These are phyloP conservation scores for Cettia cetti DNA, from an alignment of 2,113 vertebrate genomes.

Conservation along the genomic window DNA sequence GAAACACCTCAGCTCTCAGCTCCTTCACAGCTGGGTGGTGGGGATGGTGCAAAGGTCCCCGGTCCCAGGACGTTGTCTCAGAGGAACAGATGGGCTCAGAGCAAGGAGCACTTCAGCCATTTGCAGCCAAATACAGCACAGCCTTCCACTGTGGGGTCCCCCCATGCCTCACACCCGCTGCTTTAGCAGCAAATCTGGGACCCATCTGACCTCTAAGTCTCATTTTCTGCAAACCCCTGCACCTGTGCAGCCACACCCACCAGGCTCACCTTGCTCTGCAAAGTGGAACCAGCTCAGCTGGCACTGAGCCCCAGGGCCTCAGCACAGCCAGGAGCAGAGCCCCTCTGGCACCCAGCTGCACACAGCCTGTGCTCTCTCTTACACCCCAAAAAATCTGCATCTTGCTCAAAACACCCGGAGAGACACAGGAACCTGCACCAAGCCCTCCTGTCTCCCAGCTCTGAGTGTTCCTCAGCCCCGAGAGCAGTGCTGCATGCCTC, in stretches of 20 bases:
- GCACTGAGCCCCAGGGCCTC: neutral
- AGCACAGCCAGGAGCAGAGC: too few relatives aligned
- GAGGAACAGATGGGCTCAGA: neutral
- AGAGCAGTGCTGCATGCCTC: neutral
- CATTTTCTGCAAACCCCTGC: neutral
- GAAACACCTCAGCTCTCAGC: neutral
- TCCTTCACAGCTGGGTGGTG: neutral
- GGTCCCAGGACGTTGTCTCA: neutral
- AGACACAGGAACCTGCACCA: neutral
- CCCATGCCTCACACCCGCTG: neutral
- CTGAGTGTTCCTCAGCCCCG: neutral
- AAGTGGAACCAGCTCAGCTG: neutral
- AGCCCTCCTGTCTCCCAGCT: neutral
- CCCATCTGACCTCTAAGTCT: rapidly evolving
- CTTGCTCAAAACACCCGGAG: neutral
- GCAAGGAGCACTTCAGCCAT: neutral
- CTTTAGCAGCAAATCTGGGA: neutral
- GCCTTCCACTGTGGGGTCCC: neutral
- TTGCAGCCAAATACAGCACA: neutral
- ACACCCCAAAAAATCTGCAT: neutral
- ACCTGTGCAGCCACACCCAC: neutral
- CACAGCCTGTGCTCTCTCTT: neutral
- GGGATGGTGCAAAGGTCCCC: rapidly evolving
- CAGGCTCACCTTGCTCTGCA: neutral
- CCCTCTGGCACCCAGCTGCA: neutral